Evolutionary conservation across 2,888 invertebrate genomes (phyloP).

Genomic region (Syrphus vitripennis): DNA sequence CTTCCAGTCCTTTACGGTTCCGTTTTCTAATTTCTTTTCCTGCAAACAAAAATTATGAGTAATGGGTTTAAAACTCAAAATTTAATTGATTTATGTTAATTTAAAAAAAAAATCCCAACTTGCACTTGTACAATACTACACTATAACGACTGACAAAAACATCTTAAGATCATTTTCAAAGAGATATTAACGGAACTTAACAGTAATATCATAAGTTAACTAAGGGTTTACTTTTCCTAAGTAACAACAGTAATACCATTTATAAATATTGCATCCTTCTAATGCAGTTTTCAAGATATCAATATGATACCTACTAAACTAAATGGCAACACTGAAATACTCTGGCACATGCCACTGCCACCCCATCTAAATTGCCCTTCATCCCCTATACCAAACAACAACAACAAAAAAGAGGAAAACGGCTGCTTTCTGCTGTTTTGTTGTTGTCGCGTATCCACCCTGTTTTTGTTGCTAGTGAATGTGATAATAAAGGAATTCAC

Average conservation of each 20-base stretch:
- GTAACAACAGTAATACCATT: too few relatives aligned
- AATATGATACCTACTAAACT: not conserved
- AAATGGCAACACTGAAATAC: conserved; percentile 49
- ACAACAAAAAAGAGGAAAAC: conserved; percentile 41
- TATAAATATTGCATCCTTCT: not conserved
- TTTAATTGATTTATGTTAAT: too few relatives aligned
- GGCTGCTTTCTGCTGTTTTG: conserved; percentile 56
- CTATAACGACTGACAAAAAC: too few relatives aligned
- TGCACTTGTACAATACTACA: too few relatives aligned
- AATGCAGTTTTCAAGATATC: not conserved
- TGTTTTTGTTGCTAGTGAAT: conserved; percentile 38
- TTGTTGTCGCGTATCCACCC: conserved; percentile 62
- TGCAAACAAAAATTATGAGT: not conserved
- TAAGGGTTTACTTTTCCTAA: too few relatives aligned
- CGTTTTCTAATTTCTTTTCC: not conserved
- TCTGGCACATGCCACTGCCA: not conserved
- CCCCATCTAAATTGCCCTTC: conserved; percentile 19
- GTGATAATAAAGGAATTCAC: conserved; percentile 71
- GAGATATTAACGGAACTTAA: too few relatives aligned
- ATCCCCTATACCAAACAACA: not conserved
- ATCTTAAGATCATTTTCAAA: too few relatives aligned
- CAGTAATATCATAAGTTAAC: too few relatives aligned
- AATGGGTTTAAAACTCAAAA: too few relatives aligned
- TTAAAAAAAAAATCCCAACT: too few relatives aligned
- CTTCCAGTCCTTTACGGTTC: not conserved